Conservation (phyloP, 2,797 vertebrate genomes). For the Acanthurus lineatus region DNA sequence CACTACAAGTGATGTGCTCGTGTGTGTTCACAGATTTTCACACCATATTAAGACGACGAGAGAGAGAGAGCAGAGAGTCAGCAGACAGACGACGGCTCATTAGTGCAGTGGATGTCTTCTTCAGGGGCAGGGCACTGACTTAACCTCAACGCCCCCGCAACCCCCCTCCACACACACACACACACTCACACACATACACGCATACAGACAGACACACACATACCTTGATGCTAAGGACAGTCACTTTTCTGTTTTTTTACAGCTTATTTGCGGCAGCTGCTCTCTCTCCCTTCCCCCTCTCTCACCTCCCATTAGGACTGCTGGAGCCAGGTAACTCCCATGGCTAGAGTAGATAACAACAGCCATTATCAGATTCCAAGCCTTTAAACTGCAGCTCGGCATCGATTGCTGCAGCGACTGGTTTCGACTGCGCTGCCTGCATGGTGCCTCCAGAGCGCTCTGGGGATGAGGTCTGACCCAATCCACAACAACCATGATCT, state of each 20-base stretch:
- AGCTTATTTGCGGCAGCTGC: slow-evolving; percentile 4
- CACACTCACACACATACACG: neutral
- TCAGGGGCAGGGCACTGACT: slow-evolving; percentile 13
- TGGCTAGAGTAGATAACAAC: slow-evolving; percentile 74
- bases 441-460: slow-evolving; percentile 47
- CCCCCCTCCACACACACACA: neutral
- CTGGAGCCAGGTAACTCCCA: slow-evolving; percentile 77
- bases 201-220: neutral
- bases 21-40: slow-evolving; percentile 10
- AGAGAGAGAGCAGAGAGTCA: neutral
- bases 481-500: slow-evolving; percentile 6
- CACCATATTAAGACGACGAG: neutral
- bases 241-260: neutral
- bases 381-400: slow-evolving; percentile 62
- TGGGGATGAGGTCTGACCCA: slow-evolving; percentile 7
- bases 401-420: slow-evolving; percentile 65
- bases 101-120: slow-evolving; percentile 32
- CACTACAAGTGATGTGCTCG: neutral
- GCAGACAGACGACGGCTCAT: slow-evolving; percentile 32
- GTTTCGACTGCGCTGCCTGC: slow-evolving; percentile 46
- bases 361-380: slow-evolving; percentile 77
- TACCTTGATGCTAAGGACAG: neutral
- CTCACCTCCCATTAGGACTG: slow-evolving; percentile 36
- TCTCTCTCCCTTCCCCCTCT: neutral
- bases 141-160: slow-evolving; percentile 18